Evolutionary conservation across 2,888 invertebrate species (phyloP).

Genomic region (Eupithecia dodoneata): DNA sequence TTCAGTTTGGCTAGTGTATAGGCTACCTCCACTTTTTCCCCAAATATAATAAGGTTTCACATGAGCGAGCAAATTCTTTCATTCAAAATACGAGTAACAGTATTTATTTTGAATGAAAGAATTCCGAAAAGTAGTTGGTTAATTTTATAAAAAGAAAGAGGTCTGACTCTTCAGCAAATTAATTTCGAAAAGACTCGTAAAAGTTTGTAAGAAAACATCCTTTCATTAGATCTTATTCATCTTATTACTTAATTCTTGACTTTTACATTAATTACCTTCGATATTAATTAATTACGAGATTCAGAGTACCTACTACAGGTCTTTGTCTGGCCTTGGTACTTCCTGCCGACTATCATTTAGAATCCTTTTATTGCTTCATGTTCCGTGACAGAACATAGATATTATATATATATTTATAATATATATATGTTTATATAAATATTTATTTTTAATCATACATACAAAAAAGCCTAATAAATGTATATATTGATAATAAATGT

Average conservation of each 20-base stretch:
- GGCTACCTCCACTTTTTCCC: background rate
- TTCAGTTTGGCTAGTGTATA: too few species aligned
- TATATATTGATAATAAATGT: too few species aligned
- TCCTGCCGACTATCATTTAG: background rate
- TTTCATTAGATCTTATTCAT: background rate
- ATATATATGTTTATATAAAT: too few species aligned
- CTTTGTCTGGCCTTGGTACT: background rate
- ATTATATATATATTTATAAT: too few species aligned
- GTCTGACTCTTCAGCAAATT: background rate
- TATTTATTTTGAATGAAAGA: background rate
- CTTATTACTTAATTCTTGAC: background rate
- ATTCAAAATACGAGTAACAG: background rate
- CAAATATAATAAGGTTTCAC: background rate
- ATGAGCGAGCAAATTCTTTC: background rate
- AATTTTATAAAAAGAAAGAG: background rate
- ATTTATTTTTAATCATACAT: too few species aligned
- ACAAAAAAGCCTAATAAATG: too few species aligned
- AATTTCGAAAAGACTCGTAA: background rate
- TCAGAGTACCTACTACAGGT: background rate
- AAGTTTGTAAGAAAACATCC: background rate
- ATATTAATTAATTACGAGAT: conserved; percentile 2
- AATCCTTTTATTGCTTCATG: background rate
- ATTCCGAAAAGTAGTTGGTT: background rate
- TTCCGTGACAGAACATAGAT: background rate
- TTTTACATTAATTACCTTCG: background rate